Conservation (phyloP, 2,888 invertebrate genomes). For the Oscheius sp. region DNA sequence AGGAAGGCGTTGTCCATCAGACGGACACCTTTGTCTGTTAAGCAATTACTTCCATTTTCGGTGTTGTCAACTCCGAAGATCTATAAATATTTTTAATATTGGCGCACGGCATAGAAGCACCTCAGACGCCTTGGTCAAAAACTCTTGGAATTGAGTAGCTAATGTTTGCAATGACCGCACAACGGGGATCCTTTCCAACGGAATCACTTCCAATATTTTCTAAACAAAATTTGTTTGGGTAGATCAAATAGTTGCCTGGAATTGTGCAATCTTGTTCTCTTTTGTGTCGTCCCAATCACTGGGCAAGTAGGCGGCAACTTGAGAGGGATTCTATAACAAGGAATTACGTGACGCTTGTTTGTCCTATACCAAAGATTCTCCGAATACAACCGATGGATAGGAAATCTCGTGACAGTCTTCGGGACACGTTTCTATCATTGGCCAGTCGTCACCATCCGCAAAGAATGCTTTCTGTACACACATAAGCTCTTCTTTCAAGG, state of each 20-base stretch:
- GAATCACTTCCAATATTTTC: conserved; percentile 62
- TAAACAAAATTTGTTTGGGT: conserved; percentile 26
- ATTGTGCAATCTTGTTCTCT: conserved; percentile 58
- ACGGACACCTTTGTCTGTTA: conserved; percentile 36
- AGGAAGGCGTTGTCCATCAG: conserved; percentile 45
- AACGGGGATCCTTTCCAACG: conserved; percentile 62
- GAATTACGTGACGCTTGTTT: not conserved
- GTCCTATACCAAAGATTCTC: conserved; percentile 55
- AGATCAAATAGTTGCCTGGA: conserved; percentile 47
- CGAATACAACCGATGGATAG: conserved; percentile 66
- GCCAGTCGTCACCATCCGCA: conserved; percentile 7
- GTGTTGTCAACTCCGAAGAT: conserved; percentile 39
- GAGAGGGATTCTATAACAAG: conserved; percentile 33
- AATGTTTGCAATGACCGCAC: conserved; percentile 60
- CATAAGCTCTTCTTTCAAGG: conserved; percentile 56
- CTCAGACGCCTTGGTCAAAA: conserved; percentile 51
- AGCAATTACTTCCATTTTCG: conserved; percentile 39
- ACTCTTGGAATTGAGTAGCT: conserved; percentile 60
- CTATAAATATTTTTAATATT: conserved; percentile 31
- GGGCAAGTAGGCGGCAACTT: conserved; percentile 61
- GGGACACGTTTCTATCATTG: conserved; percentile 34
- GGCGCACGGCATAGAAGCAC: conserved; percentile 11
- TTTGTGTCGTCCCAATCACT: conserved; percentile 68
- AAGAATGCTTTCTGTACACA: conserved; percentile 57
- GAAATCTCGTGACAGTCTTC: conserved; percentile 66